Base-by-base conservation (phyloP, 2,113 vertebrate genomes). In the Physeter macrocephalus region DNA sequence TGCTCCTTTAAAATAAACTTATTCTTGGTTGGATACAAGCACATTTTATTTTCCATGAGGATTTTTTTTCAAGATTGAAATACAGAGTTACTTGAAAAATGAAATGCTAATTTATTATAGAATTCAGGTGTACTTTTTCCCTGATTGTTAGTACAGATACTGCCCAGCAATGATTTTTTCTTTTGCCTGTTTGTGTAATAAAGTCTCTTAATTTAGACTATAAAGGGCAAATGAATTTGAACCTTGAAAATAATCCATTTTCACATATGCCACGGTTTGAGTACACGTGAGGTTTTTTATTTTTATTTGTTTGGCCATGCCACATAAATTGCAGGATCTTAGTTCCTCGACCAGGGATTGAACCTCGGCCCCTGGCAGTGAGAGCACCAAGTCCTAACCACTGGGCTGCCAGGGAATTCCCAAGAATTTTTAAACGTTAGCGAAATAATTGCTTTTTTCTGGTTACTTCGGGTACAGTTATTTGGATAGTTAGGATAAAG, bases 401-500 rank as follows among this genome's bases (percentile, higher is more conserved):
- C 18, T 57, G 54, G 20, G 20, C 20, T 2, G 54, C 18, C 54
- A 57, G 54, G 54, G 54, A 57, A 57, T 57, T 21, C 20, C 20
- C 54, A 94, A 57, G 21, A 93, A 90, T 71, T 93, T 87, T 39
- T 87, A 86, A 80, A 75, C 80, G 25, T 54, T 74, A 23, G n/a
- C 52, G 43, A 90, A 94, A 81, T 67, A 49, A 57, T 91, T 85
- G 34, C 9, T 34, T 89, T 77, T 67, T 41, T 23, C 77, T 92
- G 83, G 17, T 29, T 83, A 41, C 66, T 96, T 96, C 21, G 66
- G 23, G 3, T 71, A 61, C 11, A 72, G 0, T 77, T 92, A 71
- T 59, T 95, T 93, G 36, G 29, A 39, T 93, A 82, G 72, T 94
- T 86, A 62, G 46, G 54, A 72, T 85, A 78, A 96, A 89, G 78